These are phyloP conservation scores for Philopedon plagiatum DNA, from an alignment of 2,888 invertebrate species.

Conservation along the genomic window DNA sequence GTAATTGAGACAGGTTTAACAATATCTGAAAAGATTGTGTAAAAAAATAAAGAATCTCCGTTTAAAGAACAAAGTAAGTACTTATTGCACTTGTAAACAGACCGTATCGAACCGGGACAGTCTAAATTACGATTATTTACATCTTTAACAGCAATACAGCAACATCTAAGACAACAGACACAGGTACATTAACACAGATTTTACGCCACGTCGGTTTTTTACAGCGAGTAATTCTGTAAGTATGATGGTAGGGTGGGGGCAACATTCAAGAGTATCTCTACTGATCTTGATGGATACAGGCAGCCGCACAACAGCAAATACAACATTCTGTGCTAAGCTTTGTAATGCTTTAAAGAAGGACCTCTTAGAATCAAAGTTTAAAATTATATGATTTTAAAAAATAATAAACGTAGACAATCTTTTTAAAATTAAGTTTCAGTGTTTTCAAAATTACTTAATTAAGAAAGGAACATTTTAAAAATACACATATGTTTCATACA, in stretches of 20 bases:
- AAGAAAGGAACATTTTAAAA: no score
- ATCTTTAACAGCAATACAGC: conserved; percentile 63
- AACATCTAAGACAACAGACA: conserved; percentile 64
- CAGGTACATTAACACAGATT: conserved; percentile 64
- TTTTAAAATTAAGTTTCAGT: no score
- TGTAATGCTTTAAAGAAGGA: no score
- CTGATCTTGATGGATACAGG: no score
- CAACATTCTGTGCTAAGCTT: no score
- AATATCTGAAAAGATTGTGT: not conserved
- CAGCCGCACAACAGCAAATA: no score
- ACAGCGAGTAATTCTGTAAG: conserved; percentile 36
- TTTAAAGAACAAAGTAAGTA: conserved; percentile 48
- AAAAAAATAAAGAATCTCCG: conserved; percentile 24
- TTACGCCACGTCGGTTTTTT: conserved; percentile 51
- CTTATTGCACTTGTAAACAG: conserved; percentile 53
- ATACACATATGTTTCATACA: no score
- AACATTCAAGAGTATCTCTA: not conserved
- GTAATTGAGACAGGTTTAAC: not conserved
- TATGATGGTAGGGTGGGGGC: conserved; percentile 23
- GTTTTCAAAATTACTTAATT: no score
- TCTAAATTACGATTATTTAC: conserved; percentile 55
- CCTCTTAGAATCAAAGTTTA: no score
- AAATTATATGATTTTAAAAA: no score
- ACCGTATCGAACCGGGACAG: conserved; percentile 49
- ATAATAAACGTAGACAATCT: no score